A percentile compares a stretch with the other conserved stretches of the same genome.
These are phyloP conservation scores for Stegostoma tigrinum DNA, from an alignment of 2,113 vertebrate species.

Conservation along the genomic window DNA sequence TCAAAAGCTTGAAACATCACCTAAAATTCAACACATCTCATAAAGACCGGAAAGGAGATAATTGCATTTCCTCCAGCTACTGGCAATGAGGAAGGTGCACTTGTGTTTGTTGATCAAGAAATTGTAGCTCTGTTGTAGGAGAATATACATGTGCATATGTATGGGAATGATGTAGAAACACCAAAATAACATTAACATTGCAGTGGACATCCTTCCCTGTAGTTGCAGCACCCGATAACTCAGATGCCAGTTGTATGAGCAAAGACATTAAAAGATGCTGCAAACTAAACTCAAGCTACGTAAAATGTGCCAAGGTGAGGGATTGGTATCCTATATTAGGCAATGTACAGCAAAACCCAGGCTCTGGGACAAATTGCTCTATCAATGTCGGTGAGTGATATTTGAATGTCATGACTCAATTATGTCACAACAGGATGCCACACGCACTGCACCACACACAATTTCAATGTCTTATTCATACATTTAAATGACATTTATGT, in stretches of 20 bases:
- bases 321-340: not conserved
- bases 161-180: not conserved
- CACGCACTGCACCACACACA: not conserved
- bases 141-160: not conserved
- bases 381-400: not conserved
- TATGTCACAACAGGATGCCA: not conserved
- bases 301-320: not conserved
- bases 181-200: not conserved
- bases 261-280: not conserved
- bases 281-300: not conserved
- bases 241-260: not conserved
- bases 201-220: not conserved
- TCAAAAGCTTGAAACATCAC: not conserved
- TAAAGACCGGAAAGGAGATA: not conserved
- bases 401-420: not conserved
- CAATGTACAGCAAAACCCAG: not conserved
- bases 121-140: not conserved
- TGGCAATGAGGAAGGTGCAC: not conserved
- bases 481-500: not conserved
- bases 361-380: not conserved
- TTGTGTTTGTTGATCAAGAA: not conserved
- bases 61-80: not conserved
- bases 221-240: not conserved
- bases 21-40: not conserved
- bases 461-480: not conserved